A percentile compares a stretch with the other conserved stretches of the same genome.
phyloP scores from a whole-genome alignment of 2,888 invertebrate species.

The Thyatira batis region DNA sequence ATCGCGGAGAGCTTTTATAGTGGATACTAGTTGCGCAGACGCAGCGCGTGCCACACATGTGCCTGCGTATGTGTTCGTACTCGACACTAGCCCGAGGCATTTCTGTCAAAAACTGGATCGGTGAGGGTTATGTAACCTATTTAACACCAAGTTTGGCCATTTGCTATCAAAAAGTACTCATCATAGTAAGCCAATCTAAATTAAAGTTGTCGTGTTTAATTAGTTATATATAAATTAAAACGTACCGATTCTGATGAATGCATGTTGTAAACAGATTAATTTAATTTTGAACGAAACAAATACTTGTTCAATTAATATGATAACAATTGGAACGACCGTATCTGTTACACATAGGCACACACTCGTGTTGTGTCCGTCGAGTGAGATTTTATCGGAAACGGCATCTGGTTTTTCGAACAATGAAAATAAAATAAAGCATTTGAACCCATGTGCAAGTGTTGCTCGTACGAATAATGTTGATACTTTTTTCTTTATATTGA shows the following conservation, averaged over 20 bases:
- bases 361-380: neutral
- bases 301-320: neutral
- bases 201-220: neutral
- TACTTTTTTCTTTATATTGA: neutral
- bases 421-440: neutral
- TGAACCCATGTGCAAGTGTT: too few species aligned
- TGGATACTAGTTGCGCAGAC: constrained; percentile 22
- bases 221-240: neutral
- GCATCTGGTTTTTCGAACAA: constrained; percentile 5
- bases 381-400: neutral
- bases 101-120: constrained; percentile 45
- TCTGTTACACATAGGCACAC: neutral
- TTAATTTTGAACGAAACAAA: neutral
- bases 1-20: constrained; percentile 59
- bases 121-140: constrained; percentile 35
- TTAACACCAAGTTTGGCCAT: constrained; percentile 14
- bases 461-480: neutral
- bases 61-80: constrained; percentile 11
- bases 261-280: neutral
- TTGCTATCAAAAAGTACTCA: constrained; percentile 1
- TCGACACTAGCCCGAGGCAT: constrained; percentile 21
- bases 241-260: neutral
- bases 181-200: neutral
- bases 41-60: constrained; percentile 12
- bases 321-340: neutral